Evolutionary conservation across 2,888 invertebrate species (phyloP).

Genomic region (Watsonalla cultraria): DNA sequence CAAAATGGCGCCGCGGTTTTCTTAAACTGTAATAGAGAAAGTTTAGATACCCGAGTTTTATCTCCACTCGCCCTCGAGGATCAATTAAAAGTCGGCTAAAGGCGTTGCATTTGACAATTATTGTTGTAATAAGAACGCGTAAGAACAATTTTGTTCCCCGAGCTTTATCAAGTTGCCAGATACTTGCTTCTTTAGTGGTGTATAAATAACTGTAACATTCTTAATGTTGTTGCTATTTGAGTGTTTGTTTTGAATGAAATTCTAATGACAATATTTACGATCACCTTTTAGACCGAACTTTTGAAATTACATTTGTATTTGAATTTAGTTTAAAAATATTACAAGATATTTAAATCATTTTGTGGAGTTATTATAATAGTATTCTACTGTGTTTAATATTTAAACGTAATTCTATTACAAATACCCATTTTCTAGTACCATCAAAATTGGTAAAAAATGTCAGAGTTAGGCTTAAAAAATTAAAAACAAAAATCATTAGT

Average conservation of each 20-base stretch:
- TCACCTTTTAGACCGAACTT: too few relatives aligned
- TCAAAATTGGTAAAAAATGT: too few relatives aligned
- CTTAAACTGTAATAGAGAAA: conserved; percentile 78
- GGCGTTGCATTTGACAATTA: conserved; percentile 62
- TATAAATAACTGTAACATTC: not conserved
- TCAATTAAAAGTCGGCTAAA: conserved; percentile 76
- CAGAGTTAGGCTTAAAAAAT: too few relatives aligned
- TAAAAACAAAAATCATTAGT: too few relatives aligned
- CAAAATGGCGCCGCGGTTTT: conserved; percentile 62
- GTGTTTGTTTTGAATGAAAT: not conserved
- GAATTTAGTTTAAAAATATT: too few relatives aligned
- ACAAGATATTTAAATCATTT: too few relatives aligned
- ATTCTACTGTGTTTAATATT: too few relatives aligned
- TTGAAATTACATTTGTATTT: too few relatives aligned
- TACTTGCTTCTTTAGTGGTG: conserved; percentile 22
- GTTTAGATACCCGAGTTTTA: conserved; percentile 74
- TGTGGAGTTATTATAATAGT: too few relatives aligned
- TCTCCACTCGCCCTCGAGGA: conserved; percentile 75
- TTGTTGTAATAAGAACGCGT: conserved; percentile 63
- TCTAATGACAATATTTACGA: not conserved
- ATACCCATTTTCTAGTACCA: too few relatives aligned
- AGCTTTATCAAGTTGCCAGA: conserved; percentile 30
- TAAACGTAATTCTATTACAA: too few relatives aligned
- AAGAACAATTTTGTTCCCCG: conserved; percentile 36
- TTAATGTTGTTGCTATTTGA: not conserved